Evolutionary conservation across 2,888 invertebrate species (phyloP), one percentile per base, ranked within the genome.

Genomic region (Sinopyrophorus schimmeli): DNA sequence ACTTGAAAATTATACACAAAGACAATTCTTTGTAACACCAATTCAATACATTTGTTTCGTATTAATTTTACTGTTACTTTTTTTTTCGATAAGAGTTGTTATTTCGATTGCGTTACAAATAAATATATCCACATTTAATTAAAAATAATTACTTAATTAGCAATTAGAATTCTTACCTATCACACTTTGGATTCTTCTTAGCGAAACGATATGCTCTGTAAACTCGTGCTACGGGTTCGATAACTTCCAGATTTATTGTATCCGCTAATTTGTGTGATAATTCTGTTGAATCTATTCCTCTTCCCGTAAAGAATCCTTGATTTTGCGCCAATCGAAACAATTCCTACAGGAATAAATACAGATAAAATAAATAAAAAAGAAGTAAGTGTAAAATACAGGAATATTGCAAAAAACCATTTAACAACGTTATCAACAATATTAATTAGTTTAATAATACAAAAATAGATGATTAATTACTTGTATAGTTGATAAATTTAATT

Each of bases 131-230:
- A 20, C 20, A 5, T 20, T 20, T 20, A 6, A 6, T 5, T 6
- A 20, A 20, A 20, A 6, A 6, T 20, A 20, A 20, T 6, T 6
- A 20, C 20, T n/a, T n/a, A n/a, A n/a, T n/a, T n/a, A n/a, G n/a
- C n/a, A n/a, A n/a, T n/a, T n/a, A n/a, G 10, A 11, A 14, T 12
- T n/a, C 26, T 18, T 57, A 72, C 62, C 81, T 83, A 62, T 87
- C 87, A 68, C 91, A 91, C 38, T 83, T 80, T 0, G 87, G 87
- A 16, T 80, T 77, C 61, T 80, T 78, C 1, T 79, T 74, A 0
- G 85, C 82, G 74, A 86, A 90, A 63, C 84, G 81, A 74, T 87
- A 90, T 1, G 89, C 90, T 35, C 91, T 76, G 76, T 89, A 87
- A 7, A 89, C 87, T 69, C 89, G 80, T n/a, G 89, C 79, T 15